Evolutionary conservation across 1,140 invertebrate genomes (phyloP).

Genomic region (Notospermus geniculatus): DNA sequence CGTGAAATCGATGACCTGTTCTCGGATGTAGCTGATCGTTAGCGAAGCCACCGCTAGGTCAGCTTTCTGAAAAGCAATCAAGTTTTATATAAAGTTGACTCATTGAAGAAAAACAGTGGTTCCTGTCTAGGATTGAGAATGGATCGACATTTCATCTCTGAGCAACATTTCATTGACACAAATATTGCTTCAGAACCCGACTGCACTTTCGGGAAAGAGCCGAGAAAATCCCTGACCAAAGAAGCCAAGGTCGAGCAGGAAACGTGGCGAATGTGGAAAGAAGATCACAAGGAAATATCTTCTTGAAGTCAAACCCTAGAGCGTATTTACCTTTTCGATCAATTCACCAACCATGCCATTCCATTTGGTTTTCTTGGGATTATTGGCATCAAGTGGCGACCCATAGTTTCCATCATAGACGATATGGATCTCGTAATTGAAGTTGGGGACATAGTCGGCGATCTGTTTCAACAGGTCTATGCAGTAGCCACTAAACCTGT

Average conservation of each 20-base stretch:
- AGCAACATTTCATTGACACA: neutral
- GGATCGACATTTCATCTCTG: neutral
- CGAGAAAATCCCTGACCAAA: too few relatives aligned
- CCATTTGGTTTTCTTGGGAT: constrained; percentile 64
- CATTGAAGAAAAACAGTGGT: too few relatives aligned
- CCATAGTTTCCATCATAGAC: constrained; percentile 95
- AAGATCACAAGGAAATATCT: too few relatives aligned
- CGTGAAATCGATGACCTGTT: constrained; percentile 53
- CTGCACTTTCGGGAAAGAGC: neutral
- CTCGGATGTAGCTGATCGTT: constrained; percentile 51
- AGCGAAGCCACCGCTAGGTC: constrained; percentile 54
- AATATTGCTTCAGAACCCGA: neutral
- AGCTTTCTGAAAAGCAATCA: constrained; percentile 39
- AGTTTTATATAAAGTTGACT: too few relatives aligned
- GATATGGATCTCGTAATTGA: constrained; percentile 83
- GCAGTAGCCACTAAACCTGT: constrained; percentile 24
- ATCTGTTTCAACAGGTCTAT: constrained; percentile 31
- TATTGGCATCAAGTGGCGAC: constrained; percentile 57
- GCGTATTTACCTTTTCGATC: constrained; percentile 57
- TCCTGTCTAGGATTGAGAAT: neutral
- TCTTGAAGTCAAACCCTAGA: too few relatives aligned
- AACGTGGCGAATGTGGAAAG: too few relatives aligned
- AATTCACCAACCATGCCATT: constrained; percentile 42
- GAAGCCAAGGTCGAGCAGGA: too few relatives aligned
- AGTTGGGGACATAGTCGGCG: constrained; percentile 64